phyloP scores from a whole-genome alignment of 2,888 invertebrate species.

The Melieria crassipennis region DNA sequence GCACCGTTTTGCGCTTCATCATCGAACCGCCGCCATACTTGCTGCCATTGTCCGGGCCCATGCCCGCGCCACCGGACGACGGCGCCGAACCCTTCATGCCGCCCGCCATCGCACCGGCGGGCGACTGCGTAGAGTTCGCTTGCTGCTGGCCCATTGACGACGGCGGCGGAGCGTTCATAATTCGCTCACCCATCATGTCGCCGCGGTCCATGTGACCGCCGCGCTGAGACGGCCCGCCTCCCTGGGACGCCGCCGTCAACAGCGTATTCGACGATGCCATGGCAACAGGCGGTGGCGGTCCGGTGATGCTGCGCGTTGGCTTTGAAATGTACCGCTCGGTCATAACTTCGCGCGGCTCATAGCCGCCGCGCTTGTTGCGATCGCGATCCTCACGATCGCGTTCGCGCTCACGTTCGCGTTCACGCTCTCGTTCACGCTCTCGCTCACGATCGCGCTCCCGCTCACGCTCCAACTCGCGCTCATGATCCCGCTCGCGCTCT shows the following conservation, averaged over 20 bases:
- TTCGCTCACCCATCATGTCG: conserved; percentile 31
- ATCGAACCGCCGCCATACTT: conserved; percentile 69
- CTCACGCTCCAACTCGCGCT: conserved; percentile 47
- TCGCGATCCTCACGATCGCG: conserved; percentile 47
- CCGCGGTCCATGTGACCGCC: conserved; percentile 30
- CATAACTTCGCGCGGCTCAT: conserved; percentile 56
- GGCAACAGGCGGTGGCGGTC: conserved; percentile 55
- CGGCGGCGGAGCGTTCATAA: conserved; percentile 36
- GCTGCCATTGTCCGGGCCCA: conserved; percentile 43
- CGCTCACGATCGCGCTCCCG: conserved; percentile 52
- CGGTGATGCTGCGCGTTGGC: conserved; percentile 57
- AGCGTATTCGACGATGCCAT: conserved; percentile 52
- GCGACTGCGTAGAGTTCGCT: conserved; percentile 44
- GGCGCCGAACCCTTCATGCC: conserved; percentile 47
- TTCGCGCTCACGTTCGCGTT: conserved; percentile 48
- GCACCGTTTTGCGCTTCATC: conserved; percentile 76
- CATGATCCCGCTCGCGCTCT: conserved; percentile 48
- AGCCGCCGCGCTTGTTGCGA: conserved; percentile 43
- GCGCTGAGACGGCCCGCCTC: conserved; percentile 24
- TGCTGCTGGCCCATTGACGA: conserved; percentile 40
- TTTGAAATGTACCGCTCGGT: conserved; percentile 60
- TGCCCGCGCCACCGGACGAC: conserved; percentile 36
- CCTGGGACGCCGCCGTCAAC: conserved; percentile 27
- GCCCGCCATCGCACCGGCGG: conserved; percentile 46
- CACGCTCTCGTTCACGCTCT: conserved; percentile 50